Conservation (phyloP, 2,797 vertebrate genomes). For the Fistularia commersonii region DNA sequence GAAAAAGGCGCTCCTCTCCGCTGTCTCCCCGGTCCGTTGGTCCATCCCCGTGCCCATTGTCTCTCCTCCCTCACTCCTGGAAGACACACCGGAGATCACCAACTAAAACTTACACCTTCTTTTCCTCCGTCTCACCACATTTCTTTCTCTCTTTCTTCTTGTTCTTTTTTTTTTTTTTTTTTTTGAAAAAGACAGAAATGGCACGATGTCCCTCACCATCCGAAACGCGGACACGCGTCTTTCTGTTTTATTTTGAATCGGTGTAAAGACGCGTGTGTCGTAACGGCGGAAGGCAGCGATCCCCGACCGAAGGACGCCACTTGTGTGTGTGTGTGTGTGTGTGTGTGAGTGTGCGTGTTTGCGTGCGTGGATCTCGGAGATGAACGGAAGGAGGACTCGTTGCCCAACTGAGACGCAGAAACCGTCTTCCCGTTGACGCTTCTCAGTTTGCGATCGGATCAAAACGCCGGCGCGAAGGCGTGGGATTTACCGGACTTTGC, state of each 20-base stretch:
- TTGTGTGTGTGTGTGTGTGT: no score
- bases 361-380: constrained; percentile 23
- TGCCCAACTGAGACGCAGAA: constrained; percentile 8
- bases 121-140: not conserved
- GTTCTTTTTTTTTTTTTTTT: no score
- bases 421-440: no score
- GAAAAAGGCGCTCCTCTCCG: constrained; percentile 66
- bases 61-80: constrained; percentile 36
- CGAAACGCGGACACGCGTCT: constrained; percentile 26
- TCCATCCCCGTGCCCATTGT: constrained; percentile 68
- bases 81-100: constrained; percentile 41
- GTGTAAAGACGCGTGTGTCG: constrained; percentile 19
- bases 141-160: no score
- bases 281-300: constrained; percentile 3
- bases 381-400: constrained; percentile 40
- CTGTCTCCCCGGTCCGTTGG: constrained; percentile 58
- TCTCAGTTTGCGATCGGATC: no score
- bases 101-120: constrained; percentile 27
- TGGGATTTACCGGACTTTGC: no score
- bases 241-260: constrained; percentile 1
- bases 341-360: no score
- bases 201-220: constrained; percentile 5
- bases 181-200: constrained; percentile 8
- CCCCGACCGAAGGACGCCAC: constrained; percentile 7
- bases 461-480: no score